Percentiles rank a stretch among this genome's conserved stretches.
These are phyloP conservation scores for Campylomormyrus tamandua DNA, from an alignment of 2,113 vertebrate genomes.

Conservation along the genomic window DNA sequence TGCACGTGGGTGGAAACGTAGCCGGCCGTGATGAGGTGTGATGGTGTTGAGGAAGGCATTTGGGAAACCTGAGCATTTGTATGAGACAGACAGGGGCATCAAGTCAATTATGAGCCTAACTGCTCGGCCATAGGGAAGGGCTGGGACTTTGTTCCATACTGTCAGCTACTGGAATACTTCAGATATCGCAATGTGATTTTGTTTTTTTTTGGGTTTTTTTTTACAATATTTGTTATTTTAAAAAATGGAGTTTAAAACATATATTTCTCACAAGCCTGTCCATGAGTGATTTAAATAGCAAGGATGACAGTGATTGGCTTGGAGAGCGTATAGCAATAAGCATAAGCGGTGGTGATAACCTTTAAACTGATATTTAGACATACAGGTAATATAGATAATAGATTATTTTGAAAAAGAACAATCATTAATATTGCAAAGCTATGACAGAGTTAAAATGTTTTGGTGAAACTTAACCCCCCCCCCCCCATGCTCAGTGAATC, in stretches of 20 bases:
- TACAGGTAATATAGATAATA: no score
- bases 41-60: not conserved
- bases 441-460: not conserved
- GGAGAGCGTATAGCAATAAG: not conserved
- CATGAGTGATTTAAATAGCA: not conserved
- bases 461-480: not conserved
- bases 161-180: not conserved
- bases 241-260: not conserved
- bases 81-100: not conserved
- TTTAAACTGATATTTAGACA: not conserved
- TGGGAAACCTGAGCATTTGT: not conserved
- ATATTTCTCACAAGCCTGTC: not conserved
- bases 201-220: not conserved
- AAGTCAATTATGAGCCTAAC: not conserved
- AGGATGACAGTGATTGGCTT: not conserved
- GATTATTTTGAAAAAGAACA: no score
- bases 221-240: not conserved
- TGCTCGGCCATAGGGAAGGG: not conserved
- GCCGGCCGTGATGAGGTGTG: not conserved
- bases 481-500: not conserved
- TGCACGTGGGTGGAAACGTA: not conserved
- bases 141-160: not conserved
- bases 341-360: not conserved
- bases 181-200: not conserved
- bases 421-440: not conserved